A percentile compares a stretch with the other conserved stretches of the same genome.
phyloP scores from a whole-genome alignment of 2,113 vertebrate species.

The Myotis lucifugus region DNA sequence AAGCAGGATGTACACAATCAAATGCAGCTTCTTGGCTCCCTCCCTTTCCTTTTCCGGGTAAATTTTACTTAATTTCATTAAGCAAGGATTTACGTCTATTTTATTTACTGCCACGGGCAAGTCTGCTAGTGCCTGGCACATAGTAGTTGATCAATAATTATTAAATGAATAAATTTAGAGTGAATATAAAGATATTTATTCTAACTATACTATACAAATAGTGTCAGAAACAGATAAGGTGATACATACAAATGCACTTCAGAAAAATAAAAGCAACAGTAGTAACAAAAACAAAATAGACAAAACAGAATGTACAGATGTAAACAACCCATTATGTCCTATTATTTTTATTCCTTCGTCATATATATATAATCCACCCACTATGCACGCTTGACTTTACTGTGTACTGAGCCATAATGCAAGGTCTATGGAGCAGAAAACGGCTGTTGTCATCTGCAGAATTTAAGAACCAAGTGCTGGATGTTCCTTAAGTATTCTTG shows the following conservation, averaged over 20 bases:
- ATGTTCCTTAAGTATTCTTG: neutral
- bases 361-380: neutral
- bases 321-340: neutral
- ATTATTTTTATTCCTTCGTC: neutral
- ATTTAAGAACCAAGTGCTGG: neutral
- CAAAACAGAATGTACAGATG: neutral
- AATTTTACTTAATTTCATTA: slow-evolving; percentile 16
- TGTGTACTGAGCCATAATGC: neutral
- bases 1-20: neutral
- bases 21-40: neutral
- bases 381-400: neutral
- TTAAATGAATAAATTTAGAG: neutral
- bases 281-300: neutral
- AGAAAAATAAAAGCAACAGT: slow-evolving; percentile 34
- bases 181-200: slow-evolving; percentile 19
- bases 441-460: neutral
- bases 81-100: neutral
- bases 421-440: neutral
- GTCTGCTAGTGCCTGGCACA: neutral
- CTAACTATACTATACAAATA: neutral
- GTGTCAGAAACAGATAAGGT: neutral
- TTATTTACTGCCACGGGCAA: neutral
- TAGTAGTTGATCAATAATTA: slow-evolving; percentile 2
- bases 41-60: neutral
- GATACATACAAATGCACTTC: neutral